Conservation (phyloP, 2,888 invertebrate species). For the Cheilosia pagana region DNA sequence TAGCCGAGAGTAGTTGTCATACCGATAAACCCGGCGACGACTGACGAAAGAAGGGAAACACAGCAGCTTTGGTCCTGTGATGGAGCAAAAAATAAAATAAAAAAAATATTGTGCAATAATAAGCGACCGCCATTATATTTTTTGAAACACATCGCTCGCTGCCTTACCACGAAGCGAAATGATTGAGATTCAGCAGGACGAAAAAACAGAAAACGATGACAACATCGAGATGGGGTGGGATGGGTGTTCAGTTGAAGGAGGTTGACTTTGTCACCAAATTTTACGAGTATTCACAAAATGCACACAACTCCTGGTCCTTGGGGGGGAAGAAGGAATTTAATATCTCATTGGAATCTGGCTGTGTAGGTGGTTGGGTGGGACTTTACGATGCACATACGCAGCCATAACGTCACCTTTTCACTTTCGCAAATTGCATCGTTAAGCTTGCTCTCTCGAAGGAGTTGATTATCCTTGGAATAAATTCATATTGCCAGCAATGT, state of each 20-base stretch:
- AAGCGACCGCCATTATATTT: conserved; percentile 58
- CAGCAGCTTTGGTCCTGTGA: neutral
- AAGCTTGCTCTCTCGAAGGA: conserved; percentile 39
- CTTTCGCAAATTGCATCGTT: conserved; percentile 73
- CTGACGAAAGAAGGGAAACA: neutral
- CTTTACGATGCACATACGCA: conserved; percentile 73
- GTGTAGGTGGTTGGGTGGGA: conserved; percentile 2
- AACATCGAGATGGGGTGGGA: neutral
- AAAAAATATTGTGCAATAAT: conserved; percentile 60
- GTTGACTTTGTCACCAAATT: conserved; percentile 64
- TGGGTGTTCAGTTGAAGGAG: conserved; percentile 9
- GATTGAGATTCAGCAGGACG: conserved; percentile 37
- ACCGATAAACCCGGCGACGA: conserved; percentile 17
- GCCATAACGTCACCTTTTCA: conserved; percentile 71
- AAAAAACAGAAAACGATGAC: neutral
- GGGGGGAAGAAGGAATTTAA: conserved; percentile 52
- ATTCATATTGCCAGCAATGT: conserved; percentile 60
- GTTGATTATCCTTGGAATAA: conserved; percentile 51
- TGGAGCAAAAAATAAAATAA: neutral
- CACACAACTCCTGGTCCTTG: conserved; percentile 6
- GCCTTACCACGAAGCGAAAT: conserved; percentile 20
- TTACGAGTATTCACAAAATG: conserved; percentile 59
- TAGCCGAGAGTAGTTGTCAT: conserved; percentile 27
- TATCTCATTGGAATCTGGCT: conserved; percentile 56
- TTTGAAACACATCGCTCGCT: conserved; percentile 48